These are phyloP conservation scores for Caerostris darwini DNA, from an alignment of 1,140 invertebrate genomes.

Conservation along the genomic window DNA sequence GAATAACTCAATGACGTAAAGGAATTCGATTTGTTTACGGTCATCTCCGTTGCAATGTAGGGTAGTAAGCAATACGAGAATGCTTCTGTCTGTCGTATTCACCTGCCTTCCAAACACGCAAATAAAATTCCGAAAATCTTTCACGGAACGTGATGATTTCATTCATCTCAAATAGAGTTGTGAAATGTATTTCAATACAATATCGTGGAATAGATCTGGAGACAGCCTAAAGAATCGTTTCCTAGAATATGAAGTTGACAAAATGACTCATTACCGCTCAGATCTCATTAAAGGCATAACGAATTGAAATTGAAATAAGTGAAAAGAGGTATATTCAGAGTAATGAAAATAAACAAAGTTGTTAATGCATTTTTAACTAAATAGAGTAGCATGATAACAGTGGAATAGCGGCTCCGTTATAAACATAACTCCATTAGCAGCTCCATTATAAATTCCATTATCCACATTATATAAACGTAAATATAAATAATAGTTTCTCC, in stretches of 20 bases:
- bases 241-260: background rate
- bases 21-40: slow-evolving; percentile 19
- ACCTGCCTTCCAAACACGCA: slow-evolving; percentile 18
- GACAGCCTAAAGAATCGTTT: background rate
- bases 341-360: too few species aligned
- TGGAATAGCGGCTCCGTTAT: too few species aligned
- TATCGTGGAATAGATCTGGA: background rate
- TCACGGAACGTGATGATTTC: slow-evolving; percentile 1
- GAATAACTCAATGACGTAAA: background rate
- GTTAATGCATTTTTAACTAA: too few species aligned
- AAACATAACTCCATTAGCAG: too few species aligned
- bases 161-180: background rate
- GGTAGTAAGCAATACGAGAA: background rate
- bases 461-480: too few species aligned
- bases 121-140: slow-evolving; percentile 12
- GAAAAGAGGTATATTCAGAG: too few species aligned
- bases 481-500: too few species aligned
- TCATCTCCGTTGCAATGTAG: background rate
- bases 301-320: too few species aligned
- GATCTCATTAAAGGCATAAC: too few species aligned
- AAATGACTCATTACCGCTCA: too few species aligned
- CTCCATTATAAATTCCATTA: too few species aligned
- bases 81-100: background rate
- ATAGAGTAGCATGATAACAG: too few species aligned
- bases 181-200: background rate